Conservation (phyloP, 2,888 invertebrate genomes). For the Sipha maydis region DNA sequence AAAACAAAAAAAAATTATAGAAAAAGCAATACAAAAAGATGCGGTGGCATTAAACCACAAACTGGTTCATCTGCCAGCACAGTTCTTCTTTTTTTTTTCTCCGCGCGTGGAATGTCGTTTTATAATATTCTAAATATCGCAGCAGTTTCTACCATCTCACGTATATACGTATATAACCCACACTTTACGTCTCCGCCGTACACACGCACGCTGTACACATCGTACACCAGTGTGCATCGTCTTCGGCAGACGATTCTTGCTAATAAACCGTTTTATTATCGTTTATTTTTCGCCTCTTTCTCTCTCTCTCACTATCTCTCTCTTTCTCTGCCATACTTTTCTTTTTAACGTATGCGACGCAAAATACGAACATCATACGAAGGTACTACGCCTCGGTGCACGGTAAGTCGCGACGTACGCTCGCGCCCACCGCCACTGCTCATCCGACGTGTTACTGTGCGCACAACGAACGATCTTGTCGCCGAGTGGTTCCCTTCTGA, state of each 20-base stretch:
- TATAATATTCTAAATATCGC: slow-evolving; percentile 55
- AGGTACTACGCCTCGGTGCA: no score
- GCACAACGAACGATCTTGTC: no score
- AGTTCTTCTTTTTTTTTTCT: slow-evolving; percentile 35
- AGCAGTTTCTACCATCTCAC: slow-evolving; percentile 21
- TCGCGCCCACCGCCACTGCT: not conserved
- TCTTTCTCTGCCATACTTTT: no score
- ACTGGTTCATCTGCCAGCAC: slow-evolving; percentile 58
- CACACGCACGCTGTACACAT: no score
- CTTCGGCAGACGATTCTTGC: not conserved
- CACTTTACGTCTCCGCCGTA: no score
- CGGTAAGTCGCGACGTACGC: no score
- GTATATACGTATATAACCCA: not conserved
- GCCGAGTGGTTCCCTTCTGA: no score
- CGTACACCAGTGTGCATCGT: no score
- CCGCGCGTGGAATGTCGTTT: slow-evolving; percentile 49
- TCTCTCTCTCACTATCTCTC: no score
- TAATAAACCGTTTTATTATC: slow-evolving; percentile 17
- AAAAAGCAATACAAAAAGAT: slow-evolving; percentile 54
- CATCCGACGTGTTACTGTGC: not conserved
- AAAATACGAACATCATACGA: no score
- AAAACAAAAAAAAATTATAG: slow-evolving; percentile 19
- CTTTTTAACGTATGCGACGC: no score
- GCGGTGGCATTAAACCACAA: slow-evolving; percentile 61
- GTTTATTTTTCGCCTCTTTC: not conserved